A percentile compares a stretch with the other conserved stretches of the same genome.
Evolutionary conservation across 2,888 invertebrate species (phyloP).

Genomic region (Creontiades dilutus): DNA sequence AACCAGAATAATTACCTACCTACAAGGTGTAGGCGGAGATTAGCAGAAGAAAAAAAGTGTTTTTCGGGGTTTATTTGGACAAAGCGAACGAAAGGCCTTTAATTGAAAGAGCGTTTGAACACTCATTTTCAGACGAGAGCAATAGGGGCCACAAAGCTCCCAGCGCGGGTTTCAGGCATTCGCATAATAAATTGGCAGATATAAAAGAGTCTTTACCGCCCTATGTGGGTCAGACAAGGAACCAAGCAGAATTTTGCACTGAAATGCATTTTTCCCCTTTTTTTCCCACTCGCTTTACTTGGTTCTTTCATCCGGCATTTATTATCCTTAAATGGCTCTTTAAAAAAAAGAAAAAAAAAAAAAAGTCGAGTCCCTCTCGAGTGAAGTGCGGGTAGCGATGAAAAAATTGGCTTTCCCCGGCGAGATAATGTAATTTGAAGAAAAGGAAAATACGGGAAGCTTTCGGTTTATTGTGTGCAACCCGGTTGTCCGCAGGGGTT

Average conservation of each 20-base stretch:
- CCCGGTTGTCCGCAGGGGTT: not conserved
- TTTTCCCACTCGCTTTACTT: not conserved
- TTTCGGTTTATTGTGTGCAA: not conserved
- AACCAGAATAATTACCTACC: too few species aligned
- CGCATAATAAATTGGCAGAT: slow-evolving; percentile 18
- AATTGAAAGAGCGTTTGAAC: slow-evolving; percentile 39
- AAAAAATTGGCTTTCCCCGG: not conserved
- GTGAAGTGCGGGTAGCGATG: not conserved
- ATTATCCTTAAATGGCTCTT: slow-evolving; percentile 40
- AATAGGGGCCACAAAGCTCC: not conserved
- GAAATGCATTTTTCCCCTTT: not conserved
- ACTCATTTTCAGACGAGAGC: not conserved
- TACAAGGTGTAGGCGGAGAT: too few species aligned
- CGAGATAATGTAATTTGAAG: slow-evolving; percentile 34
- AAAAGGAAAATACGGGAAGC: not conserved
- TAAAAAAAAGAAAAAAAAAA: too few species aligned
- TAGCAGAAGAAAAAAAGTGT: not conserved
- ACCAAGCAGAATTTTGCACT: slow-evolving; percentile 13
- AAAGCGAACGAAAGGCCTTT: not conserved
- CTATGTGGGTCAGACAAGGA: not conserved
- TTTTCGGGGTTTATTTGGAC: not conserved
- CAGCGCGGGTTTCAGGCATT: not conserved
- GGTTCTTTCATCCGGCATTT: slow-evolving; percentile 6
- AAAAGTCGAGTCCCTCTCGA: not conserved
- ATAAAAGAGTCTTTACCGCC: not conserved